These are phyloP conservation scores for Trachops cirrhosus DNA, from an alignment of 2,797 vertebrate genomes.

Conservation along the genomic window DNA sequence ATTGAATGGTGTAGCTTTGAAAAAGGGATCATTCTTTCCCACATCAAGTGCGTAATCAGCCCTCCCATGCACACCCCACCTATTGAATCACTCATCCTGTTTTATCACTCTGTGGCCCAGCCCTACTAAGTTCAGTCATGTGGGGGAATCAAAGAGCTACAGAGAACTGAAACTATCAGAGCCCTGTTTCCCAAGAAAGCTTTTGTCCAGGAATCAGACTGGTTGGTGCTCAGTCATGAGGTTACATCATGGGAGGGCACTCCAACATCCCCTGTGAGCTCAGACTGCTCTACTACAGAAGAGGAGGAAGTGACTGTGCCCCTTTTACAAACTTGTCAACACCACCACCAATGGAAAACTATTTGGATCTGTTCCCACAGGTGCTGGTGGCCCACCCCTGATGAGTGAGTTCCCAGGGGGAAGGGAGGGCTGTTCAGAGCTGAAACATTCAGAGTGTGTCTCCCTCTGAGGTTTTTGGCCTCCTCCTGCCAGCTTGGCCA, in stretches of 20 bases:
- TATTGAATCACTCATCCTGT: neutral
- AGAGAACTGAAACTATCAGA: neutral
- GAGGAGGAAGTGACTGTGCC: neutral
- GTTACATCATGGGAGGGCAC: neutral
- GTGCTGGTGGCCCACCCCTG: neutral
- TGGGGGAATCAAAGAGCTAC: neutral
- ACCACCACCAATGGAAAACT: neutral
- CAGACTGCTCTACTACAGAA: neutral
- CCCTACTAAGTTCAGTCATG: neutral
- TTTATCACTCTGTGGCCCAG: neutral
- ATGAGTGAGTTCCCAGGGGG: neutral
- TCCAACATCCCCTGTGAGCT: neutral
- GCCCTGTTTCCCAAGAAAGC: neutral
- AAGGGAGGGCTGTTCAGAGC: neutral
- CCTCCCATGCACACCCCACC: neutral
- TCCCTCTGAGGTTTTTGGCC: neutral
- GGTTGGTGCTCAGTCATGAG: neutral
- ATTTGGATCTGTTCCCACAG: neutral
- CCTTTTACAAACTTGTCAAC: neutral
- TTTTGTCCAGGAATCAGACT: neutral
- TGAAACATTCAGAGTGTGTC: neutral
- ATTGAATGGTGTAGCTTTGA: neutral
- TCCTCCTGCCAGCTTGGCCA: neutral
- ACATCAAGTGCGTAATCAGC: too few relatives aligned
- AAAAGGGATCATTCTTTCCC: neutral